Base-by-base conservation (phyloP, 2,113 vertebrate genomes). In the Passer domesticus region DNA sequence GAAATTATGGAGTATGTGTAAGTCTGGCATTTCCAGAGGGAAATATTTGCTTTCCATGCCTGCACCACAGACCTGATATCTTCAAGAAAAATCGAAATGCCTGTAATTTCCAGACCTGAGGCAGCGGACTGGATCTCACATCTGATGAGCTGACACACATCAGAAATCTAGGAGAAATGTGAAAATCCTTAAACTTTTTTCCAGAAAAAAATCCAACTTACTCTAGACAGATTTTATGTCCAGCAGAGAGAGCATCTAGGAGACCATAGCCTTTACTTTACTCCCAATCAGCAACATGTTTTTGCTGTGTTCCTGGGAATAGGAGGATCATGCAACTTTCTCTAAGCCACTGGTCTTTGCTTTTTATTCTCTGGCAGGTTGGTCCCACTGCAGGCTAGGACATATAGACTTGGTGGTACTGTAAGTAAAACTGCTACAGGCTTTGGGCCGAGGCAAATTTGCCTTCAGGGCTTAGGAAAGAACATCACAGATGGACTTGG, bases 51-150 rank as follows among this genome's bases (percentile, higher is more conserved):
- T 68, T 91, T 82, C 24, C 31, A 14, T 56, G n/a, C 4, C 35
- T 79, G 35, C 1, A 2, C 28, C 35, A 35, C 33, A 37, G 52
- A 78, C 20, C 28, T 67, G 50, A 28, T 55, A 60, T 68, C 56
- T 63, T 84, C 73, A 84, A 87, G 39, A 22, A 39, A 78, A 41
- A 30, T 70, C 8, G 59, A 91, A 67, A 67, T 2, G 0, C 19
- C 41, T 92, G 35, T 39, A 46, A 31, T 84, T 94, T 91, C 47
- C 58, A 90, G 70, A 79, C 17, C 31, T 44, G 58, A 64, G 15
- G 11, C 44, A 68, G 35, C 19, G 0, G 0, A 52, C 44, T 64
- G 11, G 7, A 63, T 84, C 43, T 9, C 21, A 55, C 4, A 2
- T 67, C 28, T 43, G 43, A 35, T 2, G 1, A 8, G 23, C 21